Evolutionary conservation across 1,140 invertebrate genomes (phyloP), one percentile per base, ranked within the genome.

Genomic region (Zaprionus capensis): DNA sequence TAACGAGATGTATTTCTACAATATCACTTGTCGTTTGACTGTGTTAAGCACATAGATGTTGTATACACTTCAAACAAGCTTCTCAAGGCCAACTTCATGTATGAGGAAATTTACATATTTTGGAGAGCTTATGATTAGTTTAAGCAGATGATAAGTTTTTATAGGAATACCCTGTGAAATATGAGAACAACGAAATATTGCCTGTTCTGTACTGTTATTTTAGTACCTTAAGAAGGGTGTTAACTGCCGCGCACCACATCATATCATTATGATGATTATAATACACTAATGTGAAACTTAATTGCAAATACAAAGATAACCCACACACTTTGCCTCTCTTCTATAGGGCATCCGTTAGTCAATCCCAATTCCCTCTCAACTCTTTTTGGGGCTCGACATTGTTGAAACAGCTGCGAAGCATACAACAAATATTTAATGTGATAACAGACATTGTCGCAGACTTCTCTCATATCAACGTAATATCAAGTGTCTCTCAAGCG

Each of bases 401-500:
- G 69, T 66, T 65, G 55, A 17, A 46, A 68, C 64, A 49, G 57
- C 56, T 51, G 75, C 41, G 15, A 55, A 65, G 38, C 20, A 34
- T 14, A 34, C 28, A 70, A 64, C 31, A 70, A 64, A 71, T 76
- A 78, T 65, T 77, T 64, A 51, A n/a, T 28, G 4, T 71, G 76
- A 86, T 80, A 82, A 68, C 57, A 73, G 38, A 63, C 61, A 49
- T 46, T 62, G 24, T 46, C 44, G 65, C 51, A 34, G 26, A 17
- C 41, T 46, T 46, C 41, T 46, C 15, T 34, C 28, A 28, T 46
- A 63, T 73, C 70, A 76, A 46, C 5, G 31, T 63, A 51, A 51
- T 82, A 85, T 82, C 71, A 85, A 67, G 53, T 71, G 44, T 66
- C 65, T 38, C 49, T 65, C 6, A 22, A 7, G 57, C 38, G 14